phyloP scores from a whole-genome alignment of 1,140 invertebrate species.

The Dendrolimus punctatus region DNA sequence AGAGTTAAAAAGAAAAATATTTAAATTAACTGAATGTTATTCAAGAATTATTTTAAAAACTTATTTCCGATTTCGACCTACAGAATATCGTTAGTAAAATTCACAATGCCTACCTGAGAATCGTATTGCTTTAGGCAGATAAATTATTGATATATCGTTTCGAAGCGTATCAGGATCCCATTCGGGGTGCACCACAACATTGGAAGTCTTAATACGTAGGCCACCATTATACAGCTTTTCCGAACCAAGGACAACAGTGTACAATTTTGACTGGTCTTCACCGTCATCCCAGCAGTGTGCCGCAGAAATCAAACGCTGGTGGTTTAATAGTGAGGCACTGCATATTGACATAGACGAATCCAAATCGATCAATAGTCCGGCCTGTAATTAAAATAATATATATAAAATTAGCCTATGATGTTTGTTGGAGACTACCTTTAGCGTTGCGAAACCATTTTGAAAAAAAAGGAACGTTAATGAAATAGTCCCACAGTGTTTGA shows the following conservation, averaged over 20 bases:
- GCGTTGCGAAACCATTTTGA: too few species aligned
- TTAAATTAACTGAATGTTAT: too few species aligned
- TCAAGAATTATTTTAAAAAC: too few species aligned
- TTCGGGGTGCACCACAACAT: conserved; percentile 26
- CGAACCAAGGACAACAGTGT: conserved; percentile 27
- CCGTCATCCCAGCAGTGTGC: conserved; percentile 38
- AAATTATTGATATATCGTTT: conserved; percentile 57
- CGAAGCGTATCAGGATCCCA: conserved; percentile 18
- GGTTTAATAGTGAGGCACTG: conserved; percentile 19
- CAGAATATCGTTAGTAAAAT: too few species aligned
- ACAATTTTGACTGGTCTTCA: conserved; percentile 12
- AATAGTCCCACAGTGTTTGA: too few species aligned
- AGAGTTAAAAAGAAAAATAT: not conserved
- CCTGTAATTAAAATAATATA: conserved; percentile 13
- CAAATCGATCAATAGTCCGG: conserved; percentile 25
- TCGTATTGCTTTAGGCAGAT: conserved; percentile 31
- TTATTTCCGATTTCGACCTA: too few species aligned
- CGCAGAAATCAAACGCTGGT: conserved; percentile 23
- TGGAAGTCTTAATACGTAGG: conserved; percentile 13
- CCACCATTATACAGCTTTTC: conserved; percentile 26
- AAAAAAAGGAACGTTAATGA: too few species aligned
- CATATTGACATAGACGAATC: conserved; percentile 19
- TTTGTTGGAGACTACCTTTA: too few species aligned
- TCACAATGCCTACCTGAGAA: conserved; percentile 26
- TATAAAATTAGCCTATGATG: too few species aligned